Base-by-base conservation (phyloP, 2,113 vertebrate species). In the Paramormyrops kingsleyae region DNA sequence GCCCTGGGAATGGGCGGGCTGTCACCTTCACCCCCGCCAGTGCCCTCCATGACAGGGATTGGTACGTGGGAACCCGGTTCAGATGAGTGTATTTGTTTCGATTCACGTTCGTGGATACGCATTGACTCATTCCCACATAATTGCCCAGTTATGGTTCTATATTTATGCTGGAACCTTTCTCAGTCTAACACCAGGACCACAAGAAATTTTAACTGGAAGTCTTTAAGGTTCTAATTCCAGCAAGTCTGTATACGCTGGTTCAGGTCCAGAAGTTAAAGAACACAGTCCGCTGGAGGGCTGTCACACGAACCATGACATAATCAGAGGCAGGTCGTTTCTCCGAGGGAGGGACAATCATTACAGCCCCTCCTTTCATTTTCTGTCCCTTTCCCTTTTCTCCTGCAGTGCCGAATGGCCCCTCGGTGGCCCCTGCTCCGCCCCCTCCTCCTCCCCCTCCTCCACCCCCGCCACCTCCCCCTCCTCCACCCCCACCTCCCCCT, bases 351-450 rank as follows among this genome's bases (percentile, higher is more conserved):
- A 31, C 42, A 5, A 24, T 50, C 83, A 86, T 39, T 7, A 3
- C 50, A 35, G 27, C 85, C 31, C 85, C 47, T n/a, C 3, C 88
- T 49, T 53, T 56, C 86, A 35, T 9, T 44, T 44, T 46, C 39
- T 46, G 56, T 42, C 35, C 59, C 59, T 62, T 31, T 21, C 59
- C 39, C 39, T 39, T 49, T 59, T n/a, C 4, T 88, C 88, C 90
- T 88, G 1, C 0, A 99, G 97, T 96, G 74, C 96, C 95, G 90
- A 98, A 97, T 0, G 97, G 97, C 10, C 95, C 96, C 0, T 95
- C 96, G 0, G 92, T 94, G 0, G 90, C 88, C 83, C 89, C 94
- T 0, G 91, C 91, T 83, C 95, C 97, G 0, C 96, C 96, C 0
- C 97, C 97, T 0, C 96, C 97, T 0, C 56, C 56, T 0, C 56